Conservation (phyloP, 2,888 invertebrate species). For the Drosophila paracracens region DNA sequence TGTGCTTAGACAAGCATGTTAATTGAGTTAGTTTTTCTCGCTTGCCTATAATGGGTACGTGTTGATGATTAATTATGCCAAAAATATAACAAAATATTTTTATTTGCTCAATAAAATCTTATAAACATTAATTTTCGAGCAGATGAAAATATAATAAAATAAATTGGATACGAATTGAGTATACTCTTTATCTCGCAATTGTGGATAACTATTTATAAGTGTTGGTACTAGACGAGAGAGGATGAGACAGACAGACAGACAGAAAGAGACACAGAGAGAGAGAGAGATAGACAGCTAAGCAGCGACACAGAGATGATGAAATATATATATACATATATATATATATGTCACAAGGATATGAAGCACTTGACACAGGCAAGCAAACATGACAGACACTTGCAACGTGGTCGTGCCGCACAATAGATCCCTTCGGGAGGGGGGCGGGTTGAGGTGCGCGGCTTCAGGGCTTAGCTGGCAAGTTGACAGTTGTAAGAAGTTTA, state of each 20-base stretch:
- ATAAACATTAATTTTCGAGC: constrained; percentile 42
- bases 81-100: constrained; percentile 28
- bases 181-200: neutral
- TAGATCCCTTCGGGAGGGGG: neutral
- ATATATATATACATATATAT: constrained; percentile 14
- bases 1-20: constrained; percentile 66
- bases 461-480: constrained; percentile 17
- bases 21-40: constrained; percentile 64
- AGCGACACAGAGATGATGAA: neutral
- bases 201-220: neutral
- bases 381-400: constrained; percentile 69
- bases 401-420: constrained; percentile 20
- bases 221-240: neutral
- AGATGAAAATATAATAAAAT: constrained; percentile 21
- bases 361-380: constrained; percentile 65
- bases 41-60: constrained; percentile 39
- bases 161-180: neutral
- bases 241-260: neutral
- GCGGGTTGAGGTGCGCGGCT: neutral
- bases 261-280: neutral
- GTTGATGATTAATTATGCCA: constrained; percentile 56
- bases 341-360: constrained; percentile 54
- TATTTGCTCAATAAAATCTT: constrained; percentile 52
- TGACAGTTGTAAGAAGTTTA: constrained; percentile 31
- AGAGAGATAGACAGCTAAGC: neutral